Conservation (phyloP, 2,888 invertebrate species). For the Cremastobaeus sp. region DNA sequence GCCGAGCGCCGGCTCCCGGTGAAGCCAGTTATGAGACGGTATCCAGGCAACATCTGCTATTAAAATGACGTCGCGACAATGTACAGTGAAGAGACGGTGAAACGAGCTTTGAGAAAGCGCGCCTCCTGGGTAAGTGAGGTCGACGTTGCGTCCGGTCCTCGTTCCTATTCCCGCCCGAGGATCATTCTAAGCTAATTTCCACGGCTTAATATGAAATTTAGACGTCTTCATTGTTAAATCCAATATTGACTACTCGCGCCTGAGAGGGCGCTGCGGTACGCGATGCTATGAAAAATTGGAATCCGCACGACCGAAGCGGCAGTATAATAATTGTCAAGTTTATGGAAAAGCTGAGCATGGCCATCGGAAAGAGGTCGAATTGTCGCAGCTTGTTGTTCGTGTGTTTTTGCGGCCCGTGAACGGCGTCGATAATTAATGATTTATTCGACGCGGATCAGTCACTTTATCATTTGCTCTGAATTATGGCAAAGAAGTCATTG, state of each 20-base stretch:
- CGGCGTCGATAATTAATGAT: conserved; percentile 21
- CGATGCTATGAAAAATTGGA: conserved; percentile 6
- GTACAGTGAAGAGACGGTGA: conserved; percentile 50
- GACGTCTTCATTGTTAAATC: conserved; percentile 17
- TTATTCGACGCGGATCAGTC: conserved; percentile 28
- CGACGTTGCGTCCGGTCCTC: background rate
- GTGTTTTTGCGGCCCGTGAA: no score
- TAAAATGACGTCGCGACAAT: conserved; percentile 51
- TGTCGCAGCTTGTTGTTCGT: background rate
- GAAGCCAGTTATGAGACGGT: conserved; percentile 51
- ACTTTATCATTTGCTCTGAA: conserved; percentile 16
- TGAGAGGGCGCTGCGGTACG: conserved; percentile 4
- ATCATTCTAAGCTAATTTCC: conserved; percentile 27
- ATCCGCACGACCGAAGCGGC: conserved; percentile 1
- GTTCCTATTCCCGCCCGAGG: background rate
- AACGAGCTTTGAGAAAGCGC: conserved; percentile 35
- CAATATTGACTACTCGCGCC: conserved; percentile 24
- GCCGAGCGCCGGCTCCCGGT: conserved; percentile 33
- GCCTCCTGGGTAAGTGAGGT: conserved; percentile 11
- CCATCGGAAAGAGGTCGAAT: no score
- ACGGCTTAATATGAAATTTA: conserved; percentile 14
- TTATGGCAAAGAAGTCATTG: conserved; percentile 20
- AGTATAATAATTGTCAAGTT: no score
- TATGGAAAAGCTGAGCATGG: no score
- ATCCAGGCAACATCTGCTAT: conserved; percentile 57